Conservation (phyloP, 1,140 invertebrate species). For the Portunus trituberculatus region DNA sequence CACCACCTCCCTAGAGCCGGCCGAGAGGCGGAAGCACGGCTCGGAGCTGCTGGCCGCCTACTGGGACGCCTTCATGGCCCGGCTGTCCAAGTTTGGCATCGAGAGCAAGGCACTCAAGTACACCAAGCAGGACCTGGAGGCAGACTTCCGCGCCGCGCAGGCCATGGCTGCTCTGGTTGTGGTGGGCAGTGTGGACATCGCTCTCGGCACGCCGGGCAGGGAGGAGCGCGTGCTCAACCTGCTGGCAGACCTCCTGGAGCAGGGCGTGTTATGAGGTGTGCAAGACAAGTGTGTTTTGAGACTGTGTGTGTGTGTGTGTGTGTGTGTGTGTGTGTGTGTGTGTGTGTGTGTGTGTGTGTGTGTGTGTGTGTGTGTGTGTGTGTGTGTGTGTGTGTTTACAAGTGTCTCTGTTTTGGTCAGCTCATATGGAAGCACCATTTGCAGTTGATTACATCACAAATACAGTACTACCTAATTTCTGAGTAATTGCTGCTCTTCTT, state of each 20-base stretch:
- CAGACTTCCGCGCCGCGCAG: conserved; percentile 52
- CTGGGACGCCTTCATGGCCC: conserved; percentile 62
- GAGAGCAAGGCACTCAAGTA: conserved; percentile 49
- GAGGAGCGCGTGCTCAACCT: conserved; percentile 59
- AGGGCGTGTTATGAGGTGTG: conserved; percentile 55
- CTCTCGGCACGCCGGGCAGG: conserved; percentile 55
- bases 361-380: neutral
- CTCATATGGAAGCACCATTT: too few relatives aligned
- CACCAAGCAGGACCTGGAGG: conserved; percentile 62
- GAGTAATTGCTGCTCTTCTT: too few relatives aligned
- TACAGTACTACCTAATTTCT: too few relatives aligned
- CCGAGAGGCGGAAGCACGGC: conserved; percentile 54
- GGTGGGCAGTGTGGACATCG: conserved; percentile 67
- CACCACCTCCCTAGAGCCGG: conserved; percentile 48
- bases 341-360: neutral
- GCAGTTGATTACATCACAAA: too few relatives aligned
- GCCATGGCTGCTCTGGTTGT: conserved; percentile 66
- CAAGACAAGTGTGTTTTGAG: neutral
- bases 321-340: too few relatives aligned
- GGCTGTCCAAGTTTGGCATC: conserved; percentile 59
- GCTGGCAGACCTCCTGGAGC: conserved; percentile 62
- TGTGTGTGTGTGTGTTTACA: neutral
- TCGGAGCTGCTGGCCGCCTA: conserved; percentile 47
- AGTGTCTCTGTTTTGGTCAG: too few relatives aligned
- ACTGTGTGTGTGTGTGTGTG: too few relatives aligned